phyloP scores from a whole-genome alignment of 2,113 vertebrate species.

The Paramormyrops kingsleyae region DNA sequence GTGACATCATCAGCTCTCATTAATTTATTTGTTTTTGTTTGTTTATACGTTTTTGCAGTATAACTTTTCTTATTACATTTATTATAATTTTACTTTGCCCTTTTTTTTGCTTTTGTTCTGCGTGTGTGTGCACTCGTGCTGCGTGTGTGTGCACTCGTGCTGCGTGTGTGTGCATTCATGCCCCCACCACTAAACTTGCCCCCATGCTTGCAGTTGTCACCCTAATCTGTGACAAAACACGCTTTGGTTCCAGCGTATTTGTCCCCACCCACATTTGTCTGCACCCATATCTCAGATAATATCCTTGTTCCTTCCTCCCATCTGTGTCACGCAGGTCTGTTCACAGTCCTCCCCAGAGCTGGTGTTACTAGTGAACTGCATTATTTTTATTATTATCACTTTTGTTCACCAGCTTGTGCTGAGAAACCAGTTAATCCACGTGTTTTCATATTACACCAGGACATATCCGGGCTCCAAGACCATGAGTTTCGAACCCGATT shows the following conservation, averaged over 20 bases:
- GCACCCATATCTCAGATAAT: neutral
- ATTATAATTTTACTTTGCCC: neutral
- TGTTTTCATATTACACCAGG: conserved; percentile 46
- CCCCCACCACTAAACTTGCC: neutral
- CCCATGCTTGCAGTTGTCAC: neutral
- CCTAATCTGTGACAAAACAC: neutral
- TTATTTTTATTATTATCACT: neutral
- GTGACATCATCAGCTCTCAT: neutral
- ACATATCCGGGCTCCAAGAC: conserved; percentile 87
- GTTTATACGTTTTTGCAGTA: neutral
- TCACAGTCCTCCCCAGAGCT: neutral
- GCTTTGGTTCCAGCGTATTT: neutral
- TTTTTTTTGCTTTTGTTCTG: neutral
- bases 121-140: neutral
- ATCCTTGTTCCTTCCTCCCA: neutral
- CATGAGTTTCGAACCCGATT: conserved; percentile 90
- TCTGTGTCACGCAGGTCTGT: neutral
- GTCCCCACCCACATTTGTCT: neutral
- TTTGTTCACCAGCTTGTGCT: neutral
- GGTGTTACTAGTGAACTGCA: neutral
- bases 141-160: neutral
- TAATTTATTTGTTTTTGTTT: neutral
- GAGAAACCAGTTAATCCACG: neutral
- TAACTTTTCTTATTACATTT: neutral
- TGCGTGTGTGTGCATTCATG: neutral